Percentiles rank a stretch among this genome's conserved stretches.
Conservation (phyloP, 2,113 vertebrate genomes). For the Ranitomeya imitator region DNA sequence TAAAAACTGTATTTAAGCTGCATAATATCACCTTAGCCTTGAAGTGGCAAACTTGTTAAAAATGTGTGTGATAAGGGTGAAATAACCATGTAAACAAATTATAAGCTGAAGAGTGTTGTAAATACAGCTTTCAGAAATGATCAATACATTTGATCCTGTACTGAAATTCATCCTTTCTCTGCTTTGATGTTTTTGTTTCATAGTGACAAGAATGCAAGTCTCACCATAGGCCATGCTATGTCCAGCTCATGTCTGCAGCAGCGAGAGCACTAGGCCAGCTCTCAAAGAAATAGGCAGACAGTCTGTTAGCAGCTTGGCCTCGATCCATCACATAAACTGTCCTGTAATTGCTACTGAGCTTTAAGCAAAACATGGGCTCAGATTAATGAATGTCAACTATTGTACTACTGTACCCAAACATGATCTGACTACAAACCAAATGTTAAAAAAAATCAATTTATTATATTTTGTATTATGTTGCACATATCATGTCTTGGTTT, state of each 20-base stretch:
- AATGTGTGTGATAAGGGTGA: background rate
- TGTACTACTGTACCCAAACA: background rate
- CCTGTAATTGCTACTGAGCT: background rate
- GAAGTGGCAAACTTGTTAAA: background rate
- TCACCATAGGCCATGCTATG: conserved; percentile 1
- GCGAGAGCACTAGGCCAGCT: conserved; percentile 1
- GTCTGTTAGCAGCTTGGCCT: conserved; percentile 28
- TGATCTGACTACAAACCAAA: background rate
- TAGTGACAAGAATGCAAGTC: background rate
- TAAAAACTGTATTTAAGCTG: too few relatives aligned
- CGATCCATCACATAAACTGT: conserved; percentile 23
- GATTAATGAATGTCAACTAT: conserved; percentile 11
- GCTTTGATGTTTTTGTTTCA: conserved; percentile 30
- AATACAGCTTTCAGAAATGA: conserved; percentile 16
- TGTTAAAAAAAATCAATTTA: background rate
- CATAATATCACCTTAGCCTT: background rate
- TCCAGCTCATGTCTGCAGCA: conserved; percentile 24
- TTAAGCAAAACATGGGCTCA: background rate
- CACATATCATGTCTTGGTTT: too few relatives aligned
- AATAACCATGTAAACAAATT: conserved; percentile 1
- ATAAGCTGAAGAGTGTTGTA: background rate
- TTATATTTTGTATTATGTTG: background rate
- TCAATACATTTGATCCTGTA: conserved; percentile 20
- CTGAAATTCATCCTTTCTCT: background rate
- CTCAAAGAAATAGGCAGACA: conserved; percentile 36